A percentile compares a stretch with the other conserved stretches of the same genome.
Conservation (phyloP, 2,888 invertebrate genomes). For the Melinaea menophilus region DNA sequence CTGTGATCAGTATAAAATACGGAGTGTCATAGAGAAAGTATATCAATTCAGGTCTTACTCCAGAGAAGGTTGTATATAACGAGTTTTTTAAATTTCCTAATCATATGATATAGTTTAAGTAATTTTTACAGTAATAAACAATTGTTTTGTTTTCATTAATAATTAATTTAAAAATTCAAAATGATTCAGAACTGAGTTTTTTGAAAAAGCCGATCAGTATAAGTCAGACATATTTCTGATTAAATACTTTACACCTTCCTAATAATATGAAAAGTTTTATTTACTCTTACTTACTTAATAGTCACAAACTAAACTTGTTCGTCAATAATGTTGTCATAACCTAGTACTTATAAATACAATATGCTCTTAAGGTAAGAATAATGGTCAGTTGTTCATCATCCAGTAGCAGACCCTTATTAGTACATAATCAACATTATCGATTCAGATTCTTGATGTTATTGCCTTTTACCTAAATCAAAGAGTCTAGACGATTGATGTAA, state of each 20-base stretch:
- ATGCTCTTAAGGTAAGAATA: not conserved
- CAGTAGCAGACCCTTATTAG: not conserved
- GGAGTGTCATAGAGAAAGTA: constrained; percentile 4
- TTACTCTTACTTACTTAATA: no score
- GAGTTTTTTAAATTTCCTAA: not conserved
- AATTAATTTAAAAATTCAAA: no score
- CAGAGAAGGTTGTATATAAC: not conserved
- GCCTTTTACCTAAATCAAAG: no score
- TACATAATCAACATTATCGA: not conserved
- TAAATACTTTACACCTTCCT: no score
- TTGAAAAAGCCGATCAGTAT: no score
- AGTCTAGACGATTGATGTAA: no score
- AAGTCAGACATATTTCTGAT: no score
- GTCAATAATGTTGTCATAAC: no score
- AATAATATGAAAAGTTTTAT: no score
- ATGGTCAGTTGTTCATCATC: not conserved
- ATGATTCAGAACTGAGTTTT: no score
- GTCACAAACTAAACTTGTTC: no score
- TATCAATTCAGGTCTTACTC: not conserved
- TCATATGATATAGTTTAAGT: not conserved
- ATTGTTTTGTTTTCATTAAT: not conserved
- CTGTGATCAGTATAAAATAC: constrained; percentile 17
- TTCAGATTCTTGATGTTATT: constrained; percentile 13
- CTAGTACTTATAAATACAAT: no score
- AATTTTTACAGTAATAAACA: not conserved